Evolutionary conservation across 2,888 invertebrate species (phyloP).

Genomic region (Patella pellucida): DNA sequence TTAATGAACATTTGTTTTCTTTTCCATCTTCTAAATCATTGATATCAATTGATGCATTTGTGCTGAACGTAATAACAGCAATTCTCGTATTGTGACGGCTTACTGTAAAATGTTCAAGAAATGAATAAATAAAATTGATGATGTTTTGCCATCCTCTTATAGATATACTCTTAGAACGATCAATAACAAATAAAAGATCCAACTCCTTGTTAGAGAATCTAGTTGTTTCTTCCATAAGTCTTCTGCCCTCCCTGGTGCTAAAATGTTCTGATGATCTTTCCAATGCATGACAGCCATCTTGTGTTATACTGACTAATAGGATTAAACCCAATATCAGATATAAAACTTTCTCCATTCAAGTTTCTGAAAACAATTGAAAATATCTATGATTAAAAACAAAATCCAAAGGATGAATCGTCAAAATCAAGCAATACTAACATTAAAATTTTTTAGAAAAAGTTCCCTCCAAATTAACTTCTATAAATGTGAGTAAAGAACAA

Average conservation of each 20-base stretch:
- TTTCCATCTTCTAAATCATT: constrained; percentile 42
- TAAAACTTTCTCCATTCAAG: no score
- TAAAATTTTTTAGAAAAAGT: no score
- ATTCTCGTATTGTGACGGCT: constrained; percentile 47
- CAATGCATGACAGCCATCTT: no score
- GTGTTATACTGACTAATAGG: no score
- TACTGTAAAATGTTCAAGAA: constrained; percentile 53
- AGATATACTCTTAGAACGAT: constrained; percentile 45
- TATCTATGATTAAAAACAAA: no score
- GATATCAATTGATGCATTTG: constrained; percentile 42
- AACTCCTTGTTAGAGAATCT: constrained; percentile 24
- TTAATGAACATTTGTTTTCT: constrained; percentile 47
- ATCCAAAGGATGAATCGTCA: no score
- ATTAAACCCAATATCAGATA: no score
- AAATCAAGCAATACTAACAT: no score
- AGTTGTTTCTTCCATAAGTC: background rate
- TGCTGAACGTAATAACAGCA: constrained; percentile 47
- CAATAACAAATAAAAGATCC: constrained; percentile 52
- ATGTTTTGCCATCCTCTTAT: constrained; percentile 43
- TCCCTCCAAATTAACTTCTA: no score
- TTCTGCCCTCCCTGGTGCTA: background rate
- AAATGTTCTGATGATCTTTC: no score
- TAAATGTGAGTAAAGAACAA: no score
- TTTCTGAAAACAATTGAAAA: no score
- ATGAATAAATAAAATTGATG: constrained; percentile 42